A percentile compares a stretch with the other conserved stretches of the same genome.
phyloP scores from a whole-genome alignment of 2,888 invertebrate species.

The Cotesia congregata region DNA sequence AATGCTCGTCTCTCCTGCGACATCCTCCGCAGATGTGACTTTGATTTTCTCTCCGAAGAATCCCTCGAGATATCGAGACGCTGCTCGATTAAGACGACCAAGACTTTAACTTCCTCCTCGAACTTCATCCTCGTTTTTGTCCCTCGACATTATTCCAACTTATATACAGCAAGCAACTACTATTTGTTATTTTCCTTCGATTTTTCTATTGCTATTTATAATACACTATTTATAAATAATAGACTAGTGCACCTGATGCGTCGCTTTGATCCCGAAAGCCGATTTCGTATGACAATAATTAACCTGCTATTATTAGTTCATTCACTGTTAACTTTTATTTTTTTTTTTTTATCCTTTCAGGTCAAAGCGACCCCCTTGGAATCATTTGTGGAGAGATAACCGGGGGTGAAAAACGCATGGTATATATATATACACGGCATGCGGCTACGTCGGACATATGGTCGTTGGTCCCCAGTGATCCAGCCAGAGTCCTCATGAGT shows the following conservation, averaged over 20 bases:
- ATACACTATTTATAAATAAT: no score
- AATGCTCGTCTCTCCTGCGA: slow-evolving; percentile 50
- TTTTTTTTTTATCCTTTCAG: slow-evolving; percentile 16
- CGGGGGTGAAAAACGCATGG: slow-evolving; percentile 39
- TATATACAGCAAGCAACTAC: slow-evolving; percentile 18
- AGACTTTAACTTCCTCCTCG: slow-evolving; percentile 41
- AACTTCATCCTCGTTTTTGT: slow-evolving; percentile 38
- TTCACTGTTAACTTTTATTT: slow-evolving; percentile 23
- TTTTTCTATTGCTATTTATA: background rate
- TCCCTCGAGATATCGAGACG: slow-evolving; percentile 62
- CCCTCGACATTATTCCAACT: slow-evolving; percentile 18
- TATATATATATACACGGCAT: slow-evolving; percentile 43
- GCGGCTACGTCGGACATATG: slow-evolving; percentile 69
- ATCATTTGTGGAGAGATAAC: slow-evolving; percentile 28
- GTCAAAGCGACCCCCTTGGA: slow-evolving; percentile 26
- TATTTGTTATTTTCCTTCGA: slow-evolving; percentile 25
- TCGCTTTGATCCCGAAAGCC: background rate
- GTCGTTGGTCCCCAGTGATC: slow-evolving; percentile 65
- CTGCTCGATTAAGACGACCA: slow-evolving; percentile 63
- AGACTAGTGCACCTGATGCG: slow-evolving; percentile 15
- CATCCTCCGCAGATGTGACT: slow-evolving; percentile 69
- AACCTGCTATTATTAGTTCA: slow-evolving; percentile 24
- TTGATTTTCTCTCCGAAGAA: slow-evolving; percentile 64
- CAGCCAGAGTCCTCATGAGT: slow-evolving; percentile 69
- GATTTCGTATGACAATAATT: slow-evolving; percentile 12